Evolutionary conservation across 2,797 vertebrate genomes (phyloP), one percentile per base, ranked within the genome.

Genomic region (Hylomyscus alleni): DNA sequence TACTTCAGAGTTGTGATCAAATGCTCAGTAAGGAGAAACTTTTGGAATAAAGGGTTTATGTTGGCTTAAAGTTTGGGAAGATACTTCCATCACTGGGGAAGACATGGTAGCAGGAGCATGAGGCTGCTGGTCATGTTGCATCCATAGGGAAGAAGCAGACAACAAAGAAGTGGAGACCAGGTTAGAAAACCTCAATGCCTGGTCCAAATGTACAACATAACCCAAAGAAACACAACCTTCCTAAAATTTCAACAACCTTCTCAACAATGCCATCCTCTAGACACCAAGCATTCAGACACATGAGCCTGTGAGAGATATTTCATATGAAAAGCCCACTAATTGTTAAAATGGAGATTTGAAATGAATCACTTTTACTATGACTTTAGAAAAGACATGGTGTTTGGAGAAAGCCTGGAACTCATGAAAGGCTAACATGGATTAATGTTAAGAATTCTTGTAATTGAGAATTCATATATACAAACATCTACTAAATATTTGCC

Each of bases 401-500:
- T 89, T 83, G 31, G 3, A 90, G 88, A 22, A 91, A 62, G 62
- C 0, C 87, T 90, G 9, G 7, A 34, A 10, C 15, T 44, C 11
- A 52, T 50, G 5, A 47, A 47, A 34, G 47, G 19, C 82, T 34
- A 17, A 91, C 44, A 10, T 94, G 4, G 15, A 77, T 90, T 83
- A 80, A 80, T 17, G 72, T 37, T 92, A 92, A 88, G 40, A 65
- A 6, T 77, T 4, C 60, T 96, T 78, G 24, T 67, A 88, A 75
- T 56, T 90, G 6, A 54, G 65, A 7, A 0, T 75, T 80, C 76
- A 73, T 20, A 0, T 72, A 93, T 84, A 17, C 1, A 62, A 44
- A 76, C 3, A 80, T 24, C 78, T 86, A 77, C 56, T 69, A 85
- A 76, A 69, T 54, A 72, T 76, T 88, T 13, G 26, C 24, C 14